Evolutionary conservation across 2,113 vertebrate species (phyloP).

Genomic region (Lampris megalopsis): DNA sequence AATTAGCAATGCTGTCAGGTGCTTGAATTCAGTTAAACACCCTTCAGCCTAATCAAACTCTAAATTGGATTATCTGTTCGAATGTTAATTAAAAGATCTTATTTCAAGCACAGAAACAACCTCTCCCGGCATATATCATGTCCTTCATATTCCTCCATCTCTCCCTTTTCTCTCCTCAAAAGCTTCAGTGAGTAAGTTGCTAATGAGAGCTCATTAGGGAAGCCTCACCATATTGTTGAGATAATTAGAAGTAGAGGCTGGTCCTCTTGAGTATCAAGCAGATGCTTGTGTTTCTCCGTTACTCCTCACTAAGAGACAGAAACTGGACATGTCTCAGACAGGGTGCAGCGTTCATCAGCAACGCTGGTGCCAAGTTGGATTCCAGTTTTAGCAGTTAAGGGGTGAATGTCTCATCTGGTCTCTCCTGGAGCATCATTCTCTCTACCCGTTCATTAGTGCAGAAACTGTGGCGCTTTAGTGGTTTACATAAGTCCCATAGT

Average conservation of each 20-base stretch:
- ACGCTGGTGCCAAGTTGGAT: neutral
- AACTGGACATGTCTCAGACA: neutral
- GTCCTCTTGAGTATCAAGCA: neutral
- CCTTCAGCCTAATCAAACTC: constrained; percentile 33
- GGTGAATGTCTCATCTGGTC: neutral
- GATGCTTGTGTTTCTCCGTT: neutral
- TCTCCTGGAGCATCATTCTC: too few species aligned
- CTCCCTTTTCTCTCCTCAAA: neutral
- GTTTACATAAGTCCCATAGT: too few species aligned
- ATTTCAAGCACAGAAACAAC: constrained; percentile 6
- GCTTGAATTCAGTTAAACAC: constrained; percentile 35
- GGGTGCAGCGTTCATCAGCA: neutral
- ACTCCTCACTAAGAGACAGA: neutral
- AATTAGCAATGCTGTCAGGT: neutral
- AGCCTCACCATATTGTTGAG: neutral
- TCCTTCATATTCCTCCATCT: neutral
- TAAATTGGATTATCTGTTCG: constrained; percentile 36
- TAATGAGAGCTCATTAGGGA: constrained; percentile 23
- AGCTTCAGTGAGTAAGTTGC: neutral
- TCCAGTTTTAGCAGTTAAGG: neutral
- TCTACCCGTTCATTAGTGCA: too few species aligned
- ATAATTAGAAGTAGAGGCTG: neutral
- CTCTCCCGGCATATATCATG: neutral
- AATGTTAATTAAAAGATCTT: constrained; percentile 47
- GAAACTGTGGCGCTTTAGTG: too few species aligned